Evolutionary conservation across 2,888 invertebrate species (phyloP), one percentile per base, ranked within the genome.

Genomic region (Maniola hyperantus): DNA sequence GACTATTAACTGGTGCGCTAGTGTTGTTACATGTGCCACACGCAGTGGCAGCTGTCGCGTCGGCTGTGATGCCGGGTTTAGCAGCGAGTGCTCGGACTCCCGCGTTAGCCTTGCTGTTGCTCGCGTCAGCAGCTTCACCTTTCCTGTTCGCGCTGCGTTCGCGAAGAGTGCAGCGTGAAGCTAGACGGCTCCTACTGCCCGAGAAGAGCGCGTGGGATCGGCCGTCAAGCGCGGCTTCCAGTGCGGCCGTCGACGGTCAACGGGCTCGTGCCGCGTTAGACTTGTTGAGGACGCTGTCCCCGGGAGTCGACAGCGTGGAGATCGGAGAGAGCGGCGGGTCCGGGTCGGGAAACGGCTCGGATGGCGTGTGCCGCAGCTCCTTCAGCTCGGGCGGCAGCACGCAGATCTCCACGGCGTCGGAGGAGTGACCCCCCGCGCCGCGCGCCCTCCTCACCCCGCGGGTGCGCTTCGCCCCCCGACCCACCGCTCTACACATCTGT

Each of bases 1-100:
- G 91, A 61, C 80, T 91, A 44, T 76, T 91, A 70, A 91, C 91
- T 53, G 97, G 97, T 79, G 95, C 95, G 58, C 84, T 96, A 71
- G 96, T 97, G 71, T 94, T 96, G 79, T 93, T 96, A 46, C 95
- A 96, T 59, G 94, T 96, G 71, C 95, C 96, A 36, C 95, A 96
- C 71, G 93, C 88, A 55, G 84, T 84, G 13, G 84, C 84, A 8
- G 83, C 88, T 42, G 72, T 89, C 13, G 82, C 85, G 2, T 88
- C 90, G 2, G 85, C 93, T 5, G 92, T 93, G 71, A 88, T 93
- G 36, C 94, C 94, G 62, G 78, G 92, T 44, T 93, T 93, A 2
- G 92, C 88, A 0, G 85, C 88, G 55, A 85, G 88, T 70, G 89
- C 89, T 42, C 82, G 92, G 42, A 91, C 93, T 76, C 90, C 93